These are phyloP conservation scores for Agrypnus murinus DNA, from an alignment of 2,888 invertebrate genomes.

Conservation along the genomic window DNA sequence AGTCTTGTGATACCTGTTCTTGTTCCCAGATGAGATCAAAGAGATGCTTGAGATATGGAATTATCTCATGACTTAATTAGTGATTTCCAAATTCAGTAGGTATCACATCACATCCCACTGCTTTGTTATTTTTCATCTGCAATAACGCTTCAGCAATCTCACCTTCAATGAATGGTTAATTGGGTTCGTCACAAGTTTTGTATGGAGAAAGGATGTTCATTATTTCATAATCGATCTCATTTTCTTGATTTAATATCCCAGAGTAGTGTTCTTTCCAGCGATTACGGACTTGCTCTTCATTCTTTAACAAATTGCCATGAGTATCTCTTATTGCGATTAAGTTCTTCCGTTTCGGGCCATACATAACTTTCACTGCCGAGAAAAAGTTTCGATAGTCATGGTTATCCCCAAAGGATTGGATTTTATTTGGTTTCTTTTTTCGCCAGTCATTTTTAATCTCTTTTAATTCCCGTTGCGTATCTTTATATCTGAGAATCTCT, in stretches of 20 bases:
- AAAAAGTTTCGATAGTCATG: conserved; percentile 13
- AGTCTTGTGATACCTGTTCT: neutral
- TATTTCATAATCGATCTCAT: neutral
- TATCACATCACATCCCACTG: neutral
- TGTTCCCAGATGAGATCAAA: conserved; percentile 1
- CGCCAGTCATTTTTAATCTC: conserved; percentile 5
- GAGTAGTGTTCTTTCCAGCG: conserved; percentile 13
- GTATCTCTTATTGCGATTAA: conserved; percentile 3
- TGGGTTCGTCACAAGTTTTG: neutral
- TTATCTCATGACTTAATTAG: neutral
- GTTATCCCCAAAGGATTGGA: neutral
- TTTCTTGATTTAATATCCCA: neutral
- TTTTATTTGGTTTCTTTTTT: neutral
- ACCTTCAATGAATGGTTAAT: neutral
- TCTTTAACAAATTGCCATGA: conserved; percentile 1
- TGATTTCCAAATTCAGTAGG: neutral
- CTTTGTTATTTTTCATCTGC: neutral
- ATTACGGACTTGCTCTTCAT: neutral
- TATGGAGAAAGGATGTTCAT: neutral
- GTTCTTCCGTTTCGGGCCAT: conserved; percentile 5
- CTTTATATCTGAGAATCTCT: conserved; percentile 10
- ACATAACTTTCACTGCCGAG: neutral
- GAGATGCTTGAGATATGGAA: neutral
- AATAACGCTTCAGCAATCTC: conserved; percentile 1
- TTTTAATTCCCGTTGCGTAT: conserved; percentile 5